A percentile compares a stretch with the other conserved stretches of the same genome.
Conservation (phyloP, 2,113 vertebrate genomes). For the Pterocles gutturalis region DNA sequence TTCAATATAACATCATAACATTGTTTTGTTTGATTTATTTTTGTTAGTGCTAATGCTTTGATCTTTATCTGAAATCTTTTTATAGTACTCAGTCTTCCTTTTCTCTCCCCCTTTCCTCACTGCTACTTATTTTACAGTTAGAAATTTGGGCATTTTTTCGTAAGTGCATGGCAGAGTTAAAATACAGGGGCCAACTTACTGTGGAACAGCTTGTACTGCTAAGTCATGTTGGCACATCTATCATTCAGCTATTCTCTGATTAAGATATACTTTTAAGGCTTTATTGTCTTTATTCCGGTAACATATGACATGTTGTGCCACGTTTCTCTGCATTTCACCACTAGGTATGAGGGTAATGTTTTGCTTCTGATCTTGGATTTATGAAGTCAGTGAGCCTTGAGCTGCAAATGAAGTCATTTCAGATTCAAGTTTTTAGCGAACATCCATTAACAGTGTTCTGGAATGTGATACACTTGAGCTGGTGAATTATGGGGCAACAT, state of each 20-base stretch:
- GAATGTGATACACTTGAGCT: neutral
- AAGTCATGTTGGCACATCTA: neutral
- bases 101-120: neutral
- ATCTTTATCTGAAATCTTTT: neutral
- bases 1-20: rapidly evolving
- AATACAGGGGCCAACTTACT: neutral
- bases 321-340: neutral
- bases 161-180: neutral
- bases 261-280: neutral
- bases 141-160: neutral
- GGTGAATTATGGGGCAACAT: neutral
- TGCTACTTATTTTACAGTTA: neutral
- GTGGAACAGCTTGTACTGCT: neutral
- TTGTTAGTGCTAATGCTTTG: neutral
- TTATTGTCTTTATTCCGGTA: neutral
- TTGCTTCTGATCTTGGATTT: neutral
- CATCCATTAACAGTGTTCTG: neutral
- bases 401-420: neutral
- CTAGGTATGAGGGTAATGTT: neutral
- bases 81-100: neutral
- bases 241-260: neutral
- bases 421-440: neutral
- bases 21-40: neutral
- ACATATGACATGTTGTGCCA: neutral
- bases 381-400: neutral